Conservation (phyloP, 1,140 invertebrate species). For the Pomacea maculata region DNA sequence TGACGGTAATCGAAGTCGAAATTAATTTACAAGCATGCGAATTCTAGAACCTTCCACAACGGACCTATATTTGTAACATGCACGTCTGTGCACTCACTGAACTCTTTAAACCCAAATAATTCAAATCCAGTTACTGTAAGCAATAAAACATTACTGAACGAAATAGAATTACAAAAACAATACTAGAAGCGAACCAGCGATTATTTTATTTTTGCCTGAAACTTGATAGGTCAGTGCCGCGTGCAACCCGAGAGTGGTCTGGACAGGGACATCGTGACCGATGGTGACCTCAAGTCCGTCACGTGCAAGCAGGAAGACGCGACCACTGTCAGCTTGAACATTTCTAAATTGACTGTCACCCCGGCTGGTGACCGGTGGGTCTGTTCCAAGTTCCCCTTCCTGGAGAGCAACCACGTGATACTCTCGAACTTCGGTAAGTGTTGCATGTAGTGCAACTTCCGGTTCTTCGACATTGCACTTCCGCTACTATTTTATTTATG, state of each 20-base stretch:
- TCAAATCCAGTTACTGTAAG: too few relatives aligned
- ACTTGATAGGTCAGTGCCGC: not conserved
- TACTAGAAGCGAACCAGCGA: too few relatives aligned
- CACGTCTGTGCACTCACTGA: too few relatives aligned
- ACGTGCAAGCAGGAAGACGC: conserved; percentile 7
- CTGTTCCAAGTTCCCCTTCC: conserved; percentile 18
- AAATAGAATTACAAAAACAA: too few relatives aligned
- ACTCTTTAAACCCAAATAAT: too few relatives aligned
- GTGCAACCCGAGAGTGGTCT: conserved; percentile 4
- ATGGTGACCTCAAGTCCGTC: conserved; percentile 1
- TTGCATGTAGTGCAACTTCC: not conserved
- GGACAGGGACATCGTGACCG: conserved; percentile 2
- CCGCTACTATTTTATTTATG: not conserved
- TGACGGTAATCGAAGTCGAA: too few relatives aligned
- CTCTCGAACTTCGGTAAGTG: conserved; percentile 6
- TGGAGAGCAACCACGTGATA: conserved; percentile 3
- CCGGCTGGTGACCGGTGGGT: conserved; percentile 5
- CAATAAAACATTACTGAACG: too few relatives aligned
- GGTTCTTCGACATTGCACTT: not conserved
- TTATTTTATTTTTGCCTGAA: too few relatives aligned
- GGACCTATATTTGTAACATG: too few relatives aligned
- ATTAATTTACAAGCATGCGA: too few relatives aligned
- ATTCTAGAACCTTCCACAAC: too few relatives aligned
- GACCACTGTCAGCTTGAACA: conserved; percentile 3
- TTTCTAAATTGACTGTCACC: conserved; percentile 6